A percentile compares a stretch with the other conserved stretches of the same genome.
phyloP scores from a whole-genome alignment of 2,797 vertebrate species.

The Sebastes aleutianus region DNA sequence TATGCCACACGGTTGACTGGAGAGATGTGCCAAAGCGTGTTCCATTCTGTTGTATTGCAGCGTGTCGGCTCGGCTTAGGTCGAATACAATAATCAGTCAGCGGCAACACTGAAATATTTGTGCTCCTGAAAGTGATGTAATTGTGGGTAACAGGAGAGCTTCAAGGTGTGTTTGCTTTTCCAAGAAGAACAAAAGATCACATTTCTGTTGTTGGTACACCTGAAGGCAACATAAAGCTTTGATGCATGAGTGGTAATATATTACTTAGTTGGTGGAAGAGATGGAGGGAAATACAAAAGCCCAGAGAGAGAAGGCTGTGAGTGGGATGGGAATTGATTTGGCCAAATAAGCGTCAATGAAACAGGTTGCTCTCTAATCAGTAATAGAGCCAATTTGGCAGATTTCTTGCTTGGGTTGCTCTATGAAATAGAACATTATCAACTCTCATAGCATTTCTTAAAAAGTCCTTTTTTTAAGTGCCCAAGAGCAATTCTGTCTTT shows the following conservation, averaged over 20 bases:
- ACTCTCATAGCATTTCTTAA: not conserved
- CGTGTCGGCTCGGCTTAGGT: not conserved
- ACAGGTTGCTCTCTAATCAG: constrained; percentile 23
- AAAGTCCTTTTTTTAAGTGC: not conserved
- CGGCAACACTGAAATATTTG: constrained; percentile 1
- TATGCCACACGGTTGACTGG: not conserved
- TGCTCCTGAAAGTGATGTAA: constrained; percentile 30
- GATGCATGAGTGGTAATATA: constrained; percentile 5
- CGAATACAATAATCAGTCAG: not conserved
- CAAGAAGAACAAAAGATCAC: not conserved
- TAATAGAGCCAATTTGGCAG: constrained; percentile 28
- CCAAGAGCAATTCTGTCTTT: not conserved
- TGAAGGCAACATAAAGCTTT: constrained; percentile 18
- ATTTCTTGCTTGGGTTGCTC: not conserved
- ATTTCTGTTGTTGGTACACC: constrained; percentile 5
- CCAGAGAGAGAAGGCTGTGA: not conserved
- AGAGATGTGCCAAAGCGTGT: not conserved
- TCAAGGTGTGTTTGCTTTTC: not conserved
- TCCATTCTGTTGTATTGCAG: constrained; percentile 1
- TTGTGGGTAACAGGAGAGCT: constrained; percentile 12
- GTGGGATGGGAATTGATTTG: constrained; percentile 15
- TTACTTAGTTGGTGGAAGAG: not conserved
- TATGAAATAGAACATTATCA: constrained; percentile 10
- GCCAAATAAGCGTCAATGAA: constrained; percentile 15
- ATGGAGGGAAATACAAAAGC: not conserved